Evolutionary conservation across 1,140 invertebrate genomes (phyloP), one percentile per base, ranked within the genome.

Genomic region (Drosophila tani): DNA sequence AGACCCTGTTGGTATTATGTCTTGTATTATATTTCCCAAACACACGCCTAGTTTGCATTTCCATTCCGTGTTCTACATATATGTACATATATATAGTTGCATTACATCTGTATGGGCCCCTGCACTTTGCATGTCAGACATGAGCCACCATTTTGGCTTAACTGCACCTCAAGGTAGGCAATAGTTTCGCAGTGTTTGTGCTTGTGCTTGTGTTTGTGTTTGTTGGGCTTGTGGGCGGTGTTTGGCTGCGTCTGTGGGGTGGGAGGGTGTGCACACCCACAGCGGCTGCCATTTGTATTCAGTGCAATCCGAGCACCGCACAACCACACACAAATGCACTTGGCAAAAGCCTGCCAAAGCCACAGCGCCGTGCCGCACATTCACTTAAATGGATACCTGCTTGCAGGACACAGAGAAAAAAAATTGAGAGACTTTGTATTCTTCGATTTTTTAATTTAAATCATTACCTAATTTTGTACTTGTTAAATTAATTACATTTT

Each of bases 81-180:
- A n/a, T n/a, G n/a, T n/a, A 29, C 27, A 29, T 12, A 51, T n/a
- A 29, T 24, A 32, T 24, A 38, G 58, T 69, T 69, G 57, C 77
- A 75, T 67, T 70, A 41, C 64, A 67, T 67, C 64, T 77, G 38
- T 46, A 70, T 67, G 35, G 53, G 49, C 51, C 66, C 38, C 57
- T 46, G 41, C 43, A 57, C 68, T 45, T 43, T 51, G 58, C 58
- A 55, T 74, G 69, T 55, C 63, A 55, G 67, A 68, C 64, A 47
- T 38, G 83, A 50, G 63, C 70, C 76, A 66, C 66, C 76, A 77
- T 68, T 80, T 63, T 80, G 51, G 53, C 40, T 68, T 63, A 87
- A 74, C 83, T 77, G 77, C 77, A 51, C 68, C 81, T 80, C 65
- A 70, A 87, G 84, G 77, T 88, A 88, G 79, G 84, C 83, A 87